These are phyloP conservation scores for Meloidogyne hapla DNA, from an alignment of 1,140 invertebrate genomes.

Conservation along the genomic window DNA sequence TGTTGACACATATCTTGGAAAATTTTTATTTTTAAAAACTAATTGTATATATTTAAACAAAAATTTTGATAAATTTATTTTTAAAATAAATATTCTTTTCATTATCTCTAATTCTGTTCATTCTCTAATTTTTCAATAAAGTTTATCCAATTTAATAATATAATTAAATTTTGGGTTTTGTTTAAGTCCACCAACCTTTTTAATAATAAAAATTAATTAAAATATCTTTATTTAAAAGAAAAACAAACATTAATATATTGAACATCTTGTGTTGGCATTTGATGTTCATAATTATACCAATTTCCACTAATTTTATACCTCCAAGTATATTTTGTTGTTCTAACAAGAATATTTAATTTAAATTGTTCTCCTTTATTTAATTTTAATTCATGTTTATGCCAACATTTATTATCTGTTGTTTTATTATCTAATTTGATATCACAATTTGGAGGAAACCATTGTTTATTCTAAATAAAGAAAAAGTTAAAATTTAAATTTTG, in stretches of 20 bases:
- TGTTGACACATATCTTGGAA: too few relatives aligned
- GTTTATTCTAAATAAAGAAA: not conserved
- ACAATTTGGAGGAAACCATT: not conserved
- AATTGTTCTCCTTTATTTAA: not conserved
- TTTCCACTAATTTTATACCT: not conserved
- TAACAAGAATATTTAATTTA: not conserved
- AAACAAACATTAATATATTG: constrained; percentile 1
- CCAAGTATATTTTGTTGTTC: not conserved
- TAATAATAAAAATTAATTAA: not conserved
- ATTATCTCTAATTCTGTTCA: too few relatives aligned
- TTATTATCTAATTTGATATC: not conserved
- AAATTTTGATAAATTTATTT: too few relatives aligned
- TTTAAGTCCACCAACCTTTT: not conserved
- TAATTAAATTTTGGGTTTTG: not conserved
- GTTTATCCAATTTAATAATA: constrained; percentile 2
- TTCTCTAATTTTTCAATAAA: not conserved
- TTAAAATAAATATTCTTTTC: too few relatives aligned
- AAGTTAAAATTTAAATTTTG: too few relatives aligned
- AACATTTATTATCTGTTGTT: not conserved
- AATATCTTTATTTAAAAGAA: not conserved
- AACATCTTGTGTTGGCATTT: not conserved
- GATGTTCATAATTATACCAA: not conserved
- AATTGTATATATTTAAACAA: too few relatives aligned
- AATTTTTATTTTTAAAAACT: too few relatives aligned
- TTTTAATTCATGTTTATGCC: not conserved